These are phyloP conservation scores for Falcunculus frontatus DNA, from an alignment of 2,113 vertebrate genomes.

Conservation along the genomic window DNA sequence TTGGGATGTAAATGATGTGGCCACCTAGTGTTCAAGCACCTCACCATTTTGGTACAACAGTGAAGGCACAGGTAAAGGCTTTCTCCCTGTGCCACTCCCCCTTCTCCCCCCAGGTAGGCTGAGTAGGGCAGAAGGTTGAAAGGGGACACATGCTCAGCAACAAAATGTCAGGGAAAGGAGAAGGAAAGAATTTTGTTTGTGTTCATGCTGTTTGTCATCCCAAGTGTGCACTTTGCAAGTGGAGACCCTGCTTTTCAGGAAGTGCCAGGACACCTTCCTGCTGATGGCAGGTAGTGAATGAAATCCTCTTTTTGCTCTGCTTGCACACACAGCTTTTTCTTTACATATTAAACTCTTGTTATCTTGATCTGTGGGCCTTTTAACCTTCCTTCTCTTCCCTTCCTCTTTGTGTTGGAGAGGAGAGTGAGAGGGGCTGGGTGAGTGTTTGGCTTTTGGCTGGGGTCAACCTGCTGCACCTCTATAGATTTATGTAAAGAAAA, in stretches of 20 bases:
- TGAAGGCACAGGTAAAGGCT: not conserved
- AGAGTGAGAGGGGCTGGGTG: not conserved
- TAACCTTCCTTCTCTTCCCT: not conserved
- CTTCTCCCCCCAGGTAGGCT: rapidly evolving
- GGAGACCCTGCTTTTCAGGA: not conserved
- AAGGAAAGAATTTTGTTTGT: not conserved
- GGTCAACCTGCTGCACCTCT: not conserved
- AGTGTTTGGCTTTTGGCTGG: not conserved
- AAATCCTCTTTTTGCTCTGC: not conserved
- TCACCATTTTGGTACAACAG: not conserved
- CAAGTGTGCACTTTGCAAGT: not conserved
- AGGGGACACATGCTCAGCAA: not conserved
- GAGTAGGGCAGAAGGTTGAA: not conserved
- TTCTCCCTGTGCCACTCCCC: not conserved
- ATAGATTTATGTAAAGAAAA: not conserved
- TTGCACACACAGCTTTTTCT: not conserved
- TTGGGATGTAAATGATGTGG: not conserved
- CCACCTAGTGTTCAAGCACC: slow-evolving; percentile 11
- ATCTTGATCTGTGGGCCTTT: not conserved
- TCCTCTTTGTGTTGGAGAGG: not conserved
- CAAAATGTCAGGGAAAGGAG: not conserved
- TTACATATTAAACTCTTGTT: not conserved
- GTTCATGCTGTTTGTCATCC: not conserved
- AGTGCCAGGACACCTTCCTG: not conserved
- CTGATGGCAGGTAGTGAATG: not conserved